Evolutionary conservation across 2,113 vertebrate genomes (phyloP), one percentile per base, ranked within the genome.

Genomic region (Stegastes partitus): DNA sequence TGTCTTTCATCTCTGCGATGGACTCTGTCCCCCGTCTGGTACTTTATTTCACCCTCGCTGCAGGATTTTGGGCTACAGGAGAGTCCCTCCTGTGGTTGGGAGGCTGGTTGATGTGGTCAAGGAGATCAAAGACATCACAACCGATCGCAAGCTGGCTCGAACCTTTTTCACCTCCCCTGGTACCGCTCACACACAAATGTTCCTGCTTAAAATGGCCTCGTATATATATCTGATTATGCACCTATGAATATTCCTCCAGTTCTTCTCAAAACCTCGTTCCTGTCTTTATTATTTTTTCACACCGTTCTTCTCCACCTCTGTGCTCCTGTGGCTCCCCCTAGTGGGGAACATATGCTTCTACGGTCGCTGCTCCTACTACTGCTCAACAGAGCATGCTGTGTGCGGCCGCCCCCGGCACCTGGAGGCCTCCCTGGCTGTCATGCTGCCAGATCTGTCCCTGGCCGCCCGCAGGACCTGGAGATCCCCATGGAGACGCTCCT

Each of bases 351-450:
- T 94, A 37, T 97, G 96, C 87, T 97, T 97, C 94, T 96, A 95
- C 0, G 96, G 96, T 4, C 94, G 92, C 83, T 97, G 96, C 54
- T 96, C 96, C n/a, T 97, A 97, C 89, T 97, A 97, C 91, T 97
- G 96, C 74, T 95, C 95, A 19, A 96, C 96, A 0, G 96, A 97
- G 75, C 96, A 97, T 0, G 96, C 96, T 0, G 86, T 97, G 65
- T 97, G 96, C 0, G 96, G 96, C 2, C 94, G 89, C 15, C 96
- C 96, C 0, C 84, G 81, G 68, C 19, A 0, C 56, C 91, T 97
- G 11, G 96, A 97, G 88, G 95, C 93, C 70, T 97, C 96, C 11
- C 21, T 97, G 89, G 96, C 96, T 0, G 44, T 93, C 69, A 93
- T 97, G 92, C 86, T 97, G 47, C 96, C 96, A 0, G 96, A 97